Evolutionary conservation across 2,797 vertebrate genomes (phyloP).

Genomic region (Sebastes nivosus): DNA sequence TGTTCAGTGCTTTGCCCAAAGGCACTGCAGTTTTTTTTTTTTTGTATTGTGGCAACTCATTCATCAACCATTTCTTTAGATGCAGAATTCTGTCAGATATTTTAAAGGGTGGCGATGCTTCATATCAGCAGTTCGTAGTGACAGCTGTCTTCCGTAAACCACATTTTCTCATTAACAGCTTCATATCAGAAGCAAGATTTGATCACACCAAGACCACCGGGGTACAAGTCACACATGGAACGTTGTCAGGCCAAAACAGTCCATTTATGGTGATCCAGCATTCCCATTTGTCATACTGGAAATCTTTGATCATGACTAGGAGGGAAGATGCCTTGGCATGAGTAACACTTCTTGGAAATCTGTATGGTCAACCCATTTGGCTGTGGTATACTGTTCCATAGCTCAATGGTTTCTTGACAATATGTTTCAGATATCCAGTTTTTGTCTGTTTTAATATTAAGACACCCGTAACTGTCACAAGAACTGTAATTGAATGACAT

Average conservation of each 20-base stretch:
- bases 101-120: background rate
- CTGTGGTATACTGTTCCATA: background rate
- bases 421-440: background rate
- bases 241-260: background rate
- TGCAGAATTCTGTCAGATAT: background rate
- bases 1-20: conserved; percentile 7
- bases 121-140: background rate
- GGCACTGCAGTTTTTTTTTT: background rate
- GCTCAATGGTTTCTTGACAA: background rate
- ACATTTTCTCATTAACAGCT: conserved; percentile 18
- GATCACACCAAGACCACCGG: background rate
- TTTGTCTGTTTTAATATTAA: background rate
- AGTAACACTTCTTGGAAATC: background rate
- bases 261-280: background rate
- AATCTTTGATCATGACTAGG: conserved; percentile 10
- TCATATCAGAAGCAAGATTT: background rate
- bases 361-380: background rate
- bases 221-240: background rate
- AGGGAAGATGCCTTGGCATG: background rate
- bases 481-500: too few species aligned
- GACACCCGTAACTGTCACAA: background rate
- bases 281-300: background rate
- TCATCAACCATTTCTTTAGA: background rate
- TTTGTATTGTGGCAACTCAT: background rate
- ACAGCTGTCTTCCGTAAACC: conserved; percentile 22